These are phyloP conservation scores for Chromoteleia sp. DNA, from an alignment of 2,888 invertebrate genomes.

Conservation along the genomic window DNA sequence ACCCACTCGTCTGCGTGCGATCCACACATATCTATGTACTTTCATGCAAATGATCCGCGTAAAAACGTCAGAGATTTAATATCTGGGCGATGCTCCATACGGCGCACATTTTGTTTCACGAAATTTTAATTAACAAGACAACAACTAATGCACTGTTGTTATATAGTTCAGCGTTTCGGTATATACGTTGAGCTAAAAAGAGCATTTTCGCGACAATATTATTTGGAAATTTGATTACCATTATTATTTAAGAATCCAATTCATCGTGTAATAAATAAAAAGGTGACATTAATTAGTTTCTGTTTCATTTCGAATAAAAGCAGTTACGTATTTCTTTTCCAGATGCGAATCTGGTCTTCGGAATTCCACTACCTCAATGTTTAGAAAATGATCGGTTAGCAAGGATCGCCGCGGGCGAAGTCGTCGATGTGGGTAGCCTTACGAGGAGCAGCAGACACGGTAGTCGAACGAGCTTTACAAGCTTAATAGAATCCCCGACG, in stretches of 20 bases:
- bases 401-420: conserved; percentile 83
- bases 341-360: conserved; percentile 89
- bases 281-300: no score
- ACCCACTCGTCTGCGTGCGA: conserved; percentile 38
- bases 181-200: no score
- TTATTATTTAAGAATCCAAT: no score
- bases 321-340: conserved; percentile 40
- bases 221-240: no score
- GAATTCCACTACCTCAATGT: conserved; percentile 93
- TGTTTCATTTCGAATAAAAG: no score
- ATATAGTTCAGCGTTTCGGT: no score
- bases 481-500: conserved; percentile 87
- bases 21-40: conserved; percentile 5
- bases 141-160: no score
- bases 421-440: conserved; percentile 79
- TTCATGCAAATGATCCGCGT: conserved; percentile 19
- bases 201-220: no score
- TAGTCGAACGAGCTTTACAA: conserved; percentile 91
- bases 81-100: not conserved
- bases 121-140: conserved; percentile 4
- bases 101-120: no score
- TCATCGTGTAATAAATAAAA: no score
- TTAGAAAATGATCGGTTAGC: conserved; percentile 91
- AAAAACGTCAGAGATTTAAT: conserved; percentile 40
- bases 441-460: conserved; percentile 86